Evolutionary conservation across 2,888 invertebrate species (phyloP), one percentile per base, ranked within the genome.

Genomic region (Drosophila borealis): DNA sequence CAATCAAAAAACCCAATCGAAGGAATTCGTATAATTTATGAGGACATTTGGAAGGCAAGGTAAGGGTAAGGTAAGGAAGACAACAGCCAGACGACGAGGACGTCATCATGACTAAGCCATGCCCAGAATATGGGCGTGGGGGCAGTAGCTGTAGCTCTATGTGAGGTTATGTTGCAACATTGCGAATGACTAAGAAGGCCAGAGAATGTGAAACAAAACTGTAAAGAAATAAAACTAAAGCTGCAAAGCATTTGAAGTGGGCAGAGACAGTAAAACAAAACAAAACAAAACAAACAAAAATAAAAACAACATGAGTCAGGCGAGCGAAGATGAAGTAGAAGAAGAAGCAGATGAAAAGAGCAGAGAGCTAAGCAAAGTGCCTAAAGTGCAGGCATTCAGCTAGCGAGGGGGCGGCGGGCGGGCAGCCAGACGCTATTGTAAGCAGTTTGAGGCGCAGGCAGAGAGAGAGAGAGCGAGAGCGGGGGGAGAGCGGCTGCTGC

Each of bases 151-250:
- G 36, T 36, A 36, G 33, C 36, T 21, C 9, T 45, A 50, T 34
- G 45, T 54, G 51, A 49, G 68, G 62, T 42, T 74, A 80, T 72
- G 66, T 62, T 74, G 80, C 83, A 78, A 74, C 68, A 80, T 65
- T 73, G 63, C 62, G 76, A 82, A 70, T 85, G 80, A 80, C 80
- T 80, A 82, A 85, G 76, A 79, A 71, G 63, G 59, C 73, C 69
- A 61, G 49, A 77, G 71, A 66, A 74, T 74, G 45, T 34, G 54
- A 60, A 48, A 42, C 34, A 56, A 44, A 65, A 41, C 34, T 48
- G 39, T 17, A 21, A 41, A 41, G 53, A 57, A 53, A 73, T 45
- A 62, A 53, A 68, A 50, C 61, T 37, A 59, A 63, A 57, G 63
- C 49, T 50, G 65, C 49, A 79, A 60, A 66, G 51, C 61, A 75